Evolutionary conservation across 2,888 invertebrate species (phyloP).

Genomic region (Xestia rhomboidea): DNA sequence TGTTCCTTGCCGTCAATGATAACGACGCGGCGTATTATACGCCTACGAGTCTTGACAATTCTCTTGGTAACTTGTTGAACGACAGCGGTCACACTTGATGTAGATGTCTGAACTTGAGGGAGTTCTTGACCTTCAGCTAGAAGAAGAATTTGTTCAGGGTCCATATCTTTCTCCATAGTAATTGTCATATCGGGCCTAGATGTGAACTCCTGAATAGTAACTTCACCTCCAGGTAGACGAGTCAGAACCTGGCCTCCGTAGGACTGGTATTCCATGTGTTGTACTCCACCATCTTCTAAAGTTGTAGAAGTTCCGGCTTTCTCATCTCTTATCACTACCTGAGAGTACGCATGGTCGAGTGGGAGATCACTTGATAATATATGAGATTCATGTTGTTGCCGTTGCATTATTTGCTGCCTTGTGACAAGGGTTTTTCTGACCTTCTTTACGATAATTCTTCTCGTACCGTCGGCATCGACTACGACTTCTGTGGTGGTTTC

Average conservation of each 20-base stretch:
- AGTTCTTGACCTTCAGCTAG: constrained; percentile 83
- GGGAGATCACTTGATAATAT: constrained; percentile 91
- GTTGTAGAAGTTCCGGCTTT: constrained; percentile 91
- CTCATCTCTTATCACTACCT: constrained; percentile 92
- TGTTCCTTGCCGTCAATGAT: constrained; percentile 96
- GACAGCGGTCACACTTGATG: constrained; percentile 94
- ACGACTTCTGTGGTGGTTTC: constrained; percentile 95
- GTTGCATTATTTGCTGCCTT: constrained; percentile 92
- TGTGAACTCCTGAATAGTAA: constrained; percentile 92
- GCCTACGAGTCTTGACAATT: constrained; percentile 93
- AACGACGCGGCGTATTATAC: constrained; percentile 94
- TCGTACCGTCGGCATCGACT: constrained; percentile 95
- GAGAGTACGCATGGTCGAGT: constrained; percentile 92
- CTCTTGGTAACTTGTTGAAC: constrained; percentile 95
- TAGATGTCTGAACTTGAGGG: constrained; percentile 90
- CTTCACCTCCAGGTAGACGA: constrained; percentile 91
- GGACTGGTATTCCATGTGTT: constrained; percentile 91
- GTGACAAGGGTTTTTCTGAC: constrained; percentile 92
- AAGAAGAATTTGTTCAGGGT: constrained; percentile 87
- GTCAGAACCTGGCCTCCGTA: constrained; percentile 92
- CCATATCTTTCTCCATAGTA: constrained; percentile 89
- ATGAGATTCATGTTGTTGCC: constrained; percentile 90
- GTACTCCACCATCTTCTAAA: constrained; percentile 91
- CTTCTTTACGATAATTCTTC: constrained; percentile 94
- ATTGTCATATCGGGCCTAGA: constrained; percentile 91